phyloP scores from a whole-genome alignment of 2,113 vertebrate genomes.

The Eublepharis macularius region DNA sequence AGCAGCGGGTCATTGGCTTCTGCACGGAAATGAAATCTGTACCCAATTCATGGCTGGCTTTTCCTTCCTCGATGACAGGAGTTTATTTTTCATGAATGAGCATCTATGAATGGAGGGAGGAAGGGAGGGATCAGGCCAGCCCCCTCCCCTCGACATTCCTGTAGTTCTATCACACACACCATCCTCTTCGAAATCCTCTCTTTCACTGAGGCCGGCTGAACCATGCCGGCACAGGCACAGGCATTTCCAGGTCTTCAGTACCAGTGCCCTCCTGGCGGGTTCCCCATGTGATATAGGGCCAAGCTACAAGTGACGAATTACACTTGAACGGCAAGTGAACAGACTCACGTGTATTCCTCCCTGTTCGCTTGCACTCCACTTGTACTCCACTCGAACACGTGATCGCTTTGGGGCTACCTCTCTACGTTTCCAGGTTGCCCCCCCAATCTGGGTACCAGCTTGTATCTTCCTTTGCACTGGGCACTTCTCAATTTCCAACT shows the following conservation, averaged over 20 bases:
- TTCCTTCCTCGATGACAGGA: background rate
- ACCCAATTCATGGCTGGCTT: background rate
- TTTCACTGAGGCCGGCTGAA: background rate
- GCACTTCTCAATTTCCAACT: too few species aligned
- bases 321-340: too few species aligned
- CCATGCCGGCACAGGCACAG: too few species aligned
- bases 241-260: background rate
- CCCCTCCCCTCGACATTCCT: background rate
- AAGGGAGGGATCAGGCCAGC: constrained; percentile 3
- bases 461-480: too few species aligned
- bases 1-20: constrained; percentile 12
- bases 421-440: too few species aligned
- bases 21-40: fast-evolving
- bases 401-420: too few species aligned
- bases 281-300: background rate
- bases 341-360: too few species aligned
- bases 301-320: too few species aligned
- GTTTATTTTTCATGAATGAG: constrained; percentile 58
- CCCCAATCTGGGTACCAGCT: too few species aligned
- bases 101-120: fast-evolving
- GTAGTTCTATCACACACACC: background rate
- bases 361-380: too few species aligned
- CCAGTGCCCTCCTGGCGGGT: too few species aligned
- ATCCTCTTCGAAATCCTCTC: background rate
- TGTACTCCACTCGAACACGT: too few species aligned